These are phyloP conservation scores for Gnathonemus longibarbis DNA, from an alignment of 2,113 vertebrate genomes.

Conservation along the genomic window DNA sequence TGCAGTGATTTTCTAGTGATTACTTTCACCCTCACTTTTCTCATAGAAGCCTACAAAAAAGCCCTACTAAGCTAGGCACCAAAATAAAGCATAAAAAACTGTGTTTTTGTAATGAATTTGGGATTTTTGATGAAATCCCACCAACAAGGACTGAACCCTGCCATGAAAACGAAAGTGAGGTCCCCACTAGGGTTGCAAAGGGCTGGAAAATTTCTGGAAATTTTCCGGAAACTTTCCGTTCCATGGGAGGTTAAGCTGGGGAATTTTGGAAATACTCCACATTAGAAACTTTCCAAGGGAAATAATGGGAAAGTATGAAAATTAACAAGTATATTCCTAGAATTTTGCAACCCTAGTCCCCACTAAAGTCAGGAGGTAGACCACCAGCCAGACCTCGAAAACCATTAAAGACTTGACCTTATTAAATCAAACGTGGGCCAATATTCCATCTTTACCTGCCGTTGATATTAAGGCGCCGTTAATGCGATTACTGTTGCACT, in stretches of 20 bases:
- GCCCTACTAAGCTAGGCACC: background rate
- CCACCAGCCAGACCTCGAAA: background rate
- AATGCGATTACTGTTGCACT: background rate
- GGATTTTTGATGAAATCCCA: no score
- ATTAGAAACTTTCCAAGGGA: no score
- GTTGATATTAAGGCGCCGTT: background rate
- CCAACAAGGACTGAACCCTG: no score
- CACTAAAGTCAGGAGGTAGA: background rate
- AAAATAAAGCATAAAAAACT: background rate
- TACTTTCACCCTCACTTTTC: background rate
- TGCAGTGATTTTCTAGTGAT: background rate
- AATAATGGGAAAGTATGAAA: no score
- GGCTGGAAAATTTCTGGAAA: no score
- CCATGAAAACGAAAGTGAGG: no score
- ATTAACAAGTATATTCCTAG: no score
- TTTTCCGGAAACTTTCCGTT: no score
- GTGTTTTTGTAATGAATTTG: background rate
- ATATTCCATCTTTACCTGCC: background rate
- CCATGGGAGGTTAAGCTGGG: no score
- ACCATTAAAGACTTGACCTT: background rate
- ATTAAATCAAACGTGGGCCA: background rate
- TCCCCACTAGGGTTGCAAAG: no score
- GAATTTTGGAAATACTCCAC: no score
- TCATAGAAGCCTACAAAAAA: background rate
- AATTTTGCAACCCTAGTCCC: no score